Evolutionary conservation across 2,113 vertebrate genomes (phyloP), one percentile per base, ranked within the genome.

Genomic region (Equus przewalskii): DNA sequence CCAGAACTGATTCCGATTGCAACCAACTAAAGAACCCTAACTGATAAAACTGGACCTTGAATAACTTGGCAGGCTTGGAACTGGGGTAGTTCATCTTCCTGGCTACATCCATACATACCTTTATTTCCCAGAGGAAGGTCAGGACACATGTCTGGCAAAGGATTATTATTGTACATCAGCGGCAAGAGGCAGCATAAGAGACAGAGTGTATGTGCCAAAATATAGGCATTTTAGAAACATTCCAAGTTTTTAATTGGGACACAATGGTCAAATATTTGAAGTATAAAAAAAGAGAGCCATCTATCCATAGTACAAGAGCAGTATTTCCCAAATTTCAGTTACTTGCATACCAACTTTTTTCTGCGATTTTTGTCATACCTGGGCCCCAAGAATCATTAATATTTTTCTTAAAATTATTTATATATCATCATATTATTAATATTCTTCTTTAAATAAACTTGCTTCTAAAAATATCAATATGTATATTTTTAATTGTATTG

Each of bases 211-310:
- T 3, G 4, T 46, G 28, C 21, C 41, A 12, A 75, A 88, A 94
- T 24, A 33, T 9, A 58, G 67, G 33, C 19, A 44, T 7, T 22
- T 44, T 41, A 16, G 73, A 79, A 94, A 67, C 30, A 62, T 3
- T n/a, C 5, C 6, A 92, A 64, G 8, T 70, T 92, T 80, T 65
- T 86, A n/a, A 49, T 46, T 58, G 14, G 73, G 44, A 86, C 21
- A 65, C 24, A 75, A 60, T 19, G 28, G n/a, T 72, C 67, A 90
- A 87, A 60, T 87, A 97, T 67, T 90, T 93, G 22, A 87, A 73
- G 11, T 78, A 12, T 1, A 22, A 70, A 76, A 89, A 28, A 18
- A 19, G 1, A 87, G 16, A 73, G 16, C 18, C 64, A 67, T 26
- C 19, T 65, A 83, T 26, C 11, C 36, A 51, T 6, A 30, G 58